phyloP scores from a whole-genome alignment of 2,113 vertebrate species.

The Montifringilla adamsi region DNA sequence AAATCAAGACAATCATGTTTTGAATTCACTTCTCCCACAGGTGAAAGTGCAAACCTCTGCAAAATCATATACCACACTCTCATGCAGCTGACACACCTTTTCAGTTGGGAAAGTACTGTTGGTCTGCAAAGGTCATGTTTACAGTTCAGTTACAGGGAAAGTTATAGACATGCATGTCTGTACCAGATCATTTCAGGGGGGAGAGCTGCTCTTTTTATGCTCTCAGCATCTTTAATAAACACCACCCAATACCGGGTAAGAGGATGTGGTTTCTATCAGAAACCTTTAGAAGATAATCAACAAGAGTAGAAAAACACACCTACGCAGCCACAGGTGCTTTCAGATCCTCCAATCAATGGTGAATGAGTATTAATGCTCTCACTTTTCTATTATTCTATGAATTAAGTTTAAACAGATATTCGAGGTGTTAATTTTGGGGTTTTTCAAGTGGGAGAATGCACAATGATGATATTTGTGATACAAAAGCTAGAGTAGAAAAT shows the following conservation, averaged over 20 bases:
- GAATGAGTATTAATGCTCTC: slow-evolving; percentile 2
- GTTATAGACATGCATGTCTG: slow-evolving; percentile 11
- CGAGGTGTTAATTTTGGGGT: background rate
- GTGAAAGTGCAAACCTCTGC: slow-evolving; percentile 25
- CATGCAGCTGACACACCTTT: slow-evolving; percentile 25
- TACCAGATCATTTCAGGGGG: background rate
- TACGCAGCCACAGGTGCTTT: slow-evolving; percentile 75
- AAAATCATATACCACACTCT: background rate
- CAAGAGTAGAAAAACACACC: slow-evolving; percentile 78
- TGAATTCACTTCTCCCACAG: background rate
- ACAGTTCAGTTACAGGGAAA: slow-evolving; percentile 36
- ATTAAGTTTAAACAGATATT: background rate
- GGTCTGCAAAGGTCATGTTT: slow-evolving; percentile 57
- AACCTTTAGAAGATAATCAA: slow-evolving; percentile 75
- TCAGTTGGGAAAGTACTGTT: slow-evolving; percentile 56
- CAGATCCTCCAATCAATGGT: background rate
- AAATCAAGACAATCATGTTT: background rate
- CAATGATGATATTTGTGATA: background rate
- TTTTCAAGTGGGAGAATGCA: background rate
- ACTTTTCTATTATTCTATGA: background rate
- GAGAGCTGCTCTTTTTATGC: slow-evolving; percentile 37
- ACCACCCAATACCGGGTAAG: slow-evolving; percentile 67
- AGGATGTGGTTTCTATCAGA: slow-evolving; percentile 83
- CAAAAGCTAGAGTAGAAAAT: background rate
- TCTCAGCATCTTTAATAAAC: slow-evolving; percentile 74